Evolutionary conservation across 2,888 invertebrate genomes (phyloP), one percentile per base, ranked within the genome.

Genomic region (Cryptops parisi): DNA sequence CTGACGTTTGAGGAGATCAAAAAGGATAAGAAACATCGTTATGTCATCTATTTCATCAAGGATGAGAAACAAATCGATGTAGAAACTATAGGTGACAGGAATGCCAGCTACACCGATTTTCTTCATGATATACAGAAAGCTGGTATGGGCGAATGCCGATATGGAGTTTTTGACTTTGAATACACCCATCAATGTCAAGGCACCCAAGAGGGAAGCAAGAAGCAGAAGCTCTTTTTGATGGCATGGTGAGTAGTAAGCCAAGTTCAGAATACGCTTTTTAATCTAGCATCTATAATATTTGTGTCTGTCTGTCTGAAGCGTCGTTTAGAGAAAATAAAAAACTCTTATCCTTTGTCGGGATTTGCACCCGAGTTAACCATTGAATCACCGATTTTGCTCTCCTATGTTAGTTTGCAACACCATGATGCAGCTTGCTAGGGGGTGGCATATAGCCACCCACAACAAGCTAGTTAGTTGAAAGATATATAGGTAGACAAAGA

Each of bases 181-280:
- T 97, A 94, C 74, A 89, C 89, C 76, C 90, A 93, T 73, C 89
- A 90, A 72, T 90, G 89, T 70, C 91, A 93, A 73, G 93, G 93
- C 70, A 93, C 93, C 65, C 89, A 91, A 62, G 91, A 90, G 69
- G 76, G 76, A 62, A 65, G 56, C 44, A 93, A 91, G 80, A 93
- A 93, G 82, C 91, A 94, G 74, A 94, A 94, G 73, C 76, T 94
- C 64, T 89, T 96, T 79, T 82, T 94, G 69, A 90, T 96, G 87
- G 89, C 89, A 69, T 93, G 93, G 93, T 68, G 56, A 60, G 62
- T 43, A 6, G 38, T 6, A 19, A 38, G 6, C 3, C 3, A n/a
- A n/a, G n/a, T n/a, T n/a, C n/a, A 12, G 15, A n/a, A n/a, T n/a
- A n/a, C n/a, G n/a, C n/a, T n/a, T n/a, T n/a, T n/a, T n/a, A 15